Evolutionary conservation across 2,888 invertebrate genomes (phyloP).

Genomic region (Ochlodes sylvanus): DNA sequence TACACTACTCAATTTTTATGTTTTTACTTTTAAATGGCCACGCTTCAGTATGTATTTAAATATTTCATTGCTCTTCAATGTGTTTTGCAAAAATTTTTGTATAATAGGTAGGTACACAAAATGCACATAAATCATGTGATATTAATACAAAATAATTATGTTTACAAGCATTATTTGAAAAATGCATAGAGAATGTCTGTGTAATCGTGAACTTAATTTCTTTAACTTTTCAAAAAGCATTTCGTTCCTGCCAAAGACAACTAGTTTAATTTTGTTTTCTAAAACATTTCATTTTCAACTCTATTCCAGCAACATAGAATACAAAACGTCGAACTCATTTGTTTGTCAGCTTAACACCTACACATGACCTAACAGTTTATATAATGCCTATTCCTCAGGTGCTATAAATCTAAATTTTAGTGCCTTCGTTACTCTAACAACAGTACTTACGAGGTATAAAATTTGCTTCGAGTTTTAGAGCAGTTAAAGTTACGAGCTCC

Average conservation of each 20-base stretch:
- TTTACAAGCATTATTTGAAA: too few species aligned
- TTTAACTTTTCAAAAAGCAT: neutral
- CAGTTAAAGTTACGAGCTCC: slow-evolving; percentile 9
- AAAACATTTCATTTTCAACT: neutral
- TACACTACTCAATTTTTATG: too few species aligned
- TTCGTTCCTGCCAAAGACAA: slow-evolving; percentile 7
- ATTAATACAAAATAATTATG: too few species aligned
- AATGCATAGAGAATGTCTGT: too few species aligned
- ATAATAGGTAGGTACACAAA: too few species aligned
- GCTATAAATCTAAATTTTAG: slow-evolving; percentile 25
- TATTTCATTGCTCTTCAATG: too few species aligned
- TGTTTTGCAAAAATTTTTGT: too few species aligned
- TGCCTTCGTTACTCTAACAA: slow-evolving; percentile 22
- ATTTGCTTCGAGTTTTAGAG: slow-evolving; percentile 20
- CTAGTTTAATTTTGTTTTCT: neutral
- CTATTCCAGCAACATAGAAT: neutral
- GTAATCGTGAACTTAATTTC: too few species aligned
- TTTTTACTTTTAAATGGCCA: too few species aligned
- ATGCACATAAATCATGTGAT: too few species aligned
- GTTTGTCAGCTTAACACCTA: slow-evolving; percentile 20
- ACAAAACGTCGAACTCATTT: neutral
- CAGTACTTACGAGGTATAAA: slow-evolving; percentile 27
- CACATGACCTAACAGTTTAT: slow-evolving; percentile 28
- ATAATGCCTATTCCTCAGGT: slow-evolving; percentile 20
- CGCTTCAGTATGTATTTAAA: too few species aligned